A percentile compares a stretch with the other conserved stretches of the same genome.
These are phyloP conservation scores for Deilephila porcellus DNA, from an alignment of 2,888 invertebrate species.

Conservation along the genomic window DNA sequence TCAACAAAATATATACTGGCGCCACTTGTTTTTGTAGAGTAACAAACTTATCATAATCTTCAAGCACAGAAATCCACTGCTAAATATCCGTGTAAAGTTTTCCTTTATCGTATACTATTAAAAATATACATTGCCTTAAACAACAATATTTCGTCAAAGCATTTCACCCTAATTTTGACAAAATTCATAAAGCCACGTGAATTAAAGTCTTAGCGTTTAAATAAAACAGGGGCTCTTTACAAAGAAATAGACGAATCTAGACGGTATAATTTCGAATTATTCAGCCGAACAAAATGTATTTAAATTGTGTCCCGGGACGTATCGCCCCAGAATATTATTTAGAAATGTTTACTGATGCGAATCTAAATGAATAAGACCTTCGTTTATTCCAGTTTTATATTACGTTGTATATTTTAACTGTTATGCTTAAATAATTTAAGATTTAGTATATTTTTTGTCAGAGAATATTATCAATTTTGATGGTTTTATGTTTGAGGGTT, in stretches of 20 bases:
- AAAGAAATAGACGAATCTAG: constrained; percentile 18
- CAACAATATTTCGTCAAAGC: no score
- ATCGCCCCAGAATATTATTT: neutral
- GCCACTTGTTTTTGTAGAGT: no score
- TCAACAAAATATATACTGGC: no score
- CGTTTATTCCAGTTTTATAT: neutral
- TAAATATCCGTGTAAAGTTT: no score
- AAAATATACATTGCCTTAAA: no score
- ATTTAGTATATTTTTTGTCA: no score
- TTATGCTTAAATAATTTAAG: no score
- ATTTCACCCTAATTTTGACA: neutral
- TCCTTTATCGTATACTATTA: no score
- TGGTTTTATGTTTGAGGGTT: no score
- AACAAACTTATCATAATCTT: no score
- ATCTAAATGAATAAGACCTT: constrained; percentile 11
- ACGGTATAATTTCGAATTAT: constrained; percentile 13
- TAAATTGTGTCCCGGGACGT: constrained; percentile 13
- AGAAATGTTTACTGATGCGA: constrained; percentile 15
- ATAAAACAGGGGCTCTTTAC: constrained; percentile 2
- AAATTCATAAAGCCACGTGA: constrained; percentile 9
- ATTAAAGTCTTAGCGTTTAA: constrained; percentile 10
- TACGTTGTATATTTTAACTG: neutral
- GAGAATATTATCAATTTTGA: no score
- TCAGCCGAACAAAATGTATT: constrained; percentile 15
- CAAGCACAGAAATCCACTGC: no score